phyloP scores from a whole-genome alignment of 2,797 vertebrate genomes.

The Peromyscus melanophrys region DNA sequence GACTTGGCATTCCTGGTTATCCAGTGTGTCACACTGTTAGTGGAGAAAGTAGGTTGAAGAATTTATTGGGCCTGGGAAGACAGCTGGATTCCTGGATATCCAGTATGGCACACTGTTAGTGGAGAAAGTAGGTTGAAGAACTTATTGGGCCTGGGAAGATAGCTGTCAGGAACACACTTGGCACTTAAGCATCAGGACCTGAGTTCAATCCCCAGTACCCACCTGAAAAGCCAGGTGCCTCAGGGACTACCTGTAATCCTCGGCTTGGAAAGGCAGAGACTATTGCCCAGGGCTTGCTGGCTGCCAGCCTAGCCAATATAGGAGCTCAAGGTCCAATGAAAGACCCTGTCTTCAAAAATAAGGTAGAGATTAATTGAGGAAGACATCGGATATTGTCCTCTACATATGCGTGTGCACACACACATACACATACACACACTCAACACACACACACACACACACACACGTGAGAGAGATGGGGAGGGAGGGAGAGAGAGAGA shows the following conservation, averaged over 20 bases:
- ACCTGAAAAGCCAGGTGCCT: not conserved
- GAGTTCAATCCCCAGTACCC: not conserved
- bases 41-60: not conserved
- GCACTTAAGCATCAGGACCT: not conserved
- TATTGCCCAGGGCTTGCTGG: not conserved
- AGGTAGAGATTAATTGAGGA: not conserved
- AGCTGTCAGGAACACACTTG: not conserved
- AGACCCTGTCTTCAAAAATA: not conserved
- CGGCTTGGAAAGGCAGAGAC: not conserved
- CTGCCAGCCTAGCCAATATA: not conserved
- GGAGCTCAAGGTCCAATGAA: not conserved
- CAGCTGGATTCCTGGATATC: not conserved
- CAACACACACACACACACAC: not conserved
- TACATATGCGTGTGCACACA: not conserved
- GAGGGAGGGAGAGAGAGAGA: not conserved
- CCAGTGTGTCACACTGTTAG: not conserved
- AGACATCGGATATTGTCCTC: not conserved
- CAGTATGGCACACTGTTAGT: not conserved
- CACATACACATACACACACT: not conserved
- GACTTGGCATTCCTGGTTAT: not conserved
- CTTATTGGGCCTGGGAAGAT: not conserved
- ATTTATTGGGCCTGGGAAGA: not conserved
- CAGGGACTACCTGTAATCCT: not conserved
- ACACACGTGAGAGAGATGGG: not conserved
- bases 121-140: not conserved